Base-by-base conservation (phyloP, 2,797 vertebrate species). In the Streptopelia turtur region DNA sequence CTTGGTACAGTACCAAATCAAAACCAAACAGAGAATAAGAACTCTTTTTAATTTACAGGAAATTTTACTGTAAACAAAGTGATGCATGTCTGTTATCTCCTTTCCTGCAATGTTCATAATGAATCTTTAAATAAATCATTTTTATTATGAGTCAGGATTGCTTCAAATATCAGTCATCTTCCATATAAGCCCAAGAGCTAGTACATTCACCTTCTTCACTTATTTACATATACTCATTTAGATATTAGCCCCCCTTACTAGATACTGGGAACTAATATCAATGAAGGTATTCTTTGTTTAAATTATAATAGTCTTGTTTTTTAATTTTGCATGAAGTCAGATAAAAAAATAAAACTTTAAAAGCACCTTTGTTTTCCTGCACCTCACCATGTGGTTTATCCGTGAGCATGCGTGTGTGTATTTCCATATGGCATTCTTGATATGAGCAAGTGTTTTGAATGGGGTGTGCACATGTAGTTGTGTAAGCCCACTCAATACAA, bases 41-140 rank as follows among this genome's bases (percentile, higher is more conserved):
- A 85, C 52, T 84, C 60, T 91, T 49, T 95, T 95, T 70, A 88
- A 95, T 96, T 95, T 94, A 94, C 83, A 81, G 93, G 64, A 95
- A 95, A 89, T 63, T 86, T 80, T 37, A 61, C 47, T 79, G 59
- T 74, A 94, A 96, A 96, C 91, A 93, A 91, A 91, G 35, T 20
- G 33, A 45, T 71, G 3, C 60, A 55, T 75, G 93, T 83, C 92
- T 96, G 59, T 90, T 97, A 94, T 93, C 50, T 95, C 57, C 71
- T 97, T 77, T 95, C 82, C 93, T 97, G 93, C 84, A 94, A 84
- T 90, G 47, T 80, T 97, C 83, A 75, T 96, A 96, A 90, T 92
- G 64, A 69, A 68, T 89, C 80, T 93, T 74, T 69, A 87, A 72
- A 87, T 61, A 97, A 96, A 94, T 85, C 31, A 89, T 95, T 96